These are phyloP conservation scores for Aphelenchoides avenae DNA, from an alignment of 1,140 invertebrate genomes.

Conservation along the genomic window DNA sequence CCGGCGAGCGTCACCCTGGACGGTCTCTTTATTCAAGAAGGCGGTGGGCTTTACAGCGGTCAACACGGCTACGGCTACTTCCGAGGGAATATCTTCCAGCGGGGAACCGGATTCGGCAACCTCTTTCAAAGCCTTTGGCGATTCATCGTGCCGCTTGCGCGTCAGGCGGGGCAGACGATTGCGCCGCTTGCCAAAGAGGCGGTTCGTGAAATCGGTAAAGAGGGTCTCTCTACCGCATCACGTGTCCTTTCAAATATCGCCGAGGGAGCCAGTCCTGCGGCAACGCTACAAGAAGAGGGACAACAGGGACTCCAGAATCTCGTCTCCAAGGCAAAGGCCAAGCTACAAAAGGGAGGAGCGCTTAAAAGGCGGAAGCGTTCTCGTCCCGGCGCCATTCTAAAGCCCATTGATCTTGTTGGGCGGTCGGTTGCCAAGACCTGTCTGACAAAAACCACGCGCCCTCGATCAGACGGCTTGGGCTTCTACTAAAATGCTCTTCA, in stretches of 20 bases:
- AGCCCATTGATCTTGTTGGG: no score
- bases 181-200: background rate
- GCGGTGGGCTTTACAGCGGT: constrained; percentile 2
- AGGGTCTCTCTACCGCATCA: constrained; percentile 1
- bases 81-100: background rate
- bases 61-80: constrained; percentile 11
- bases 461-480: no score
- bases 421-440: no score
- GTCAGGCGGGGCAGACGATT: background rate
- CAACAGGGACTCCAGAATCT: background rate
- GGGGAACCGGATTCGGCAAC: constrained; percentile 5
- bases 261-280: background rate
- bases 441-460: no score
- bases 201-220: no score
- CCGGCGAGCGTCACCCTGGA: background rate
- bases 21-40: background rate
- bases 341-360: no score
- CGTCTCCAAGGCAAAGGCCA: background rate
- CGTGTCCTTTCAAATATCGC: background rate
- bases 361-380: no score
- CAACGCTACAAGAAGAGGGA: background rate
- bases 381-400: no score
- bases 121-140: constrained; percentile 9
- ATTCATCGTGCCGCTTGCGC: constrained; percentile 1
- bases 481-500: background rate